A percentile compares a stretch with the other conserved stretches of the same genome.
Conservation (phyloP, 2,797 vertebrate species). For the Clangula hyemalis region DNA sequence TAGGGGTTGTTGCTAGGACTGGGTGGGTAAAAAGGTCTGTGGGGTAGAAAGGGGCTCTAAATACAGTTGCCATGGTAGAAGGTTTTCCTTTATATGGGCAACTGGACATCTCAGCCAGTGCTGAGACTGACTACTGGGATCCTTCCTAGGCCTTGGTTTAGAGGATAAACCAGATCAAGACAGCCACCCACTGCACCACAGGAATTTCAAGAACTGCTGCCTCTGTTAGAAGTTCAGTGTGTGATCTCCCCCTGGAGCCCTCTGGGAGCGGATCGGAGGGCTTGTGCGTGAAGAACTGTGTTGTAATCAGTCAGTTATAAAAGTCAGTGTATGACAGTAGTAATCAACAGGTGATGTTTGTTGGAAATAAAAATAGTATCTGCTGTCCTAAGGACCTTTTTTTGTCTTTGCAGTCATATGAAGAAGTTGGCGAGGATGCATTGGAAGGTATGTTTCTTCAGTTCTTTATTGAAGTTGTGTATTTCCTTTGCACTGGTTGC, state of each 20-base stretch:
- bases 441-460: conserved; percentile 81
- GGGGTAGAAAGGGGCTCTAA: neutral
- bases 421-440: conserved; percentile 86
- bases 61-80: neutral
- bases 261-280: neutral
- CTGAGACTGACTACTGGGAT: neutral
- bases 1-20: neutral
- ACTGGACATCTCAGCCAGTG: neutral
- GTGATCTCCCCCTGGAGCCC: neutral
- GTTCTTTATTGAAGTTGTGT: neutral
- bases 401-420: conserved; percentile 79
- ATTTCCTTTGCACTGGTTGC: neutral
- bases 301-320: neutral
- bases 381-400: neutral
- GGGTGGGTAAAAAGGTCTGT: neutral
- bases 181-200: neutral
- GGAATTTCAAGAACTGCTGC: neutral
- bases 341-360: neutral
- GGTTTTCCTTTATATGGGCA: neutral
- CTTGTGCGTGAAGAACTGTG: neutral
- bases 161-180: neutral
- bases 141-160: neutral
- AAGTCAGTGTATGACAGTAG: neutral
- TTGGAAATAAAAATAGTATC: neutral
- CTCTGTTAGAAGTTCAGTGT: neutral